Evolutionary conservation across 2,888 invertebrate genomes (phyloP), one percentile per base, ranked within the genome.

Genomic region (Chaitophorus viminalis): DNA sequence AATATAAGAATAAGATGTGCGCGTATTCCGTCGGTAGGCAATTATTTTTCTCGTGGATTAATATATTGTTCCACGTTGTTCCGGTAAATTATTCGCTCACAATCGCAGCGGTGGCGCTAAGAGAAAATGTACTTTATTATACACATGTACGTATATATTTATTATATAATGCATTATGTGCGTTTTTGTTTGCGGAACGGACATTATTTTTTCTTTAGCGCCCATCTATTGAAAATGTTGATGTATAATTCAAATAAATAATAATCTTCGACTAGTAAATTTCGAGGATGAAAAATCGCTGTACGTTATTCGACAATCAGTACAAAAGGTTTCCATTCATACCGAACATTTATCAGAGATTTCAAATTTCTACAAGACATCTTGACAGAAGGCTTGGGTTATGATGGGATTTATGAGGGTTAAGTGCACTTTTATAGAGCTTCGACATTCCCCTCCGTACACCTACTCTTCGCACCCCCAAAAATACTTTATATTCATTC

Each of bases 371-470:
- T 36, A 72, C 68, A 18, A 86, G 86, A 86, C 68, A 72, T 78
- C 52, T 78, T n/a, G 85, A 85, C 78, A 85, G 76, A 77, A 68
- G 29, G 29, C 77, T 76, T 29, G 52, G 86, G 70, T 78, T 77
- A 86, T 86, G 86, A 86, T 36, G 77, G 77, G 77, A 85, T 85
- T 85, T 77, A 85, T 77, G 84, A 77, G 84, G 77, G 78, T 86
- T 86, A 86, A 86, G 86, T 86, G 86, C 78, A 70, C 84, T 86
- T 86, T 86, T 78, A 86, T 86, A 54, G 77, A 78, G 77, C 36
- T 78, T 72, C 70, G 65, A 68, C 60, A n/a, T 77, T 77, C 65
- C 33, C 84, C 77, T 46, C n/a, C n/a, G n/a, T n/a, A n/a, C n/a
- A n/a, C n/a, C 25, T 29, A 29, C 31, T 52, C 70, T 3, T 33